These are phyloP conservation scores for Pantherophis alleghaniensis DNA, from an alignment of 2,797 vertebrate genomes.

Conservation along the genomic window DNA sequence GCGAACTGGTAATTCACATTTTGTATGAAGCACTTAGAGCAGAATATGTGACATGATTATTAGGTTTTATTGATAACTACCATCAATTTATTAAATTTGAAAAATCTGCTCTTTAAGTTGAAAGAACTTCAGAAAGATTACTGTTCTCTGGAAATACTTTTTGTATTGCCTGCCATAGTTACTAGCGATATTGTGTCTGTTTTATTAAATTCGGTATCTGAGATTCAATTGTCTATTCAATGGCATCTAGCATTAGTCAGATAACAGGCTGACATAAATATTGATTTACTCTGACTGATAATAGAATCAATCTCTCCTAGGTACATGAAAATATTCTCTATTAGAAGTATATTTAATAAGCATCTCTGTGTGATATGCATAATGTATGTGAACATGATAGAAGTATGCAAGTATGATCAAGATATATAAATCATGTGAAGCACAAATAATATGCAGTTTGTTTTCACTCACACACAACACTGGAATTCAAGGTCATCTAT, in stretches of 20 bases:
- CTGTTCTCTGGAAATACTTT: slow-evolving; percentile 45
- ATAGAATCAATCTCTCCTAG: slow-evolving; percentile 48
- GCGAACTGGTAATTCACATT: not conserved
- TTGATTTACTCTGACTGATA: slow-evolving; percentile 65
- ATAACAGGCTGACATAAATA: slow-evolving; percentile 66
- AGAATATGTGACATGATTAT: slow-evolving; percentile 11
- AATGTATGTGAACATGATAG: slow-evolving; percentile 38
- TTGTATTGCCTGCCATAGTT: slow-evolving; percentile 50
- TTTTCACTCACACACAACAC: not conserved
- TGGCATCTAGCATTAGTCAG: slow-evolving; percentile 64
- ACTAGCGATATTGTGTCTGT: slow-evolving; percentile 52
- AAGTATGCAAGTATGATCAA: not conserved
- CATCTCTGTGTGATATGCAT: slow-evolving; percentile 16
- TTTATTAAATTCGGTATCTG: slow-evolving; percentile 65
- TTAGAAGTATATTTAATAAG: slow-evolving; percentile 52
- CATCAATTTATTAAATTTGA: slow-evolving; percentile 3
- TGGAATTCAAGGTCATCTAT: not conserved
- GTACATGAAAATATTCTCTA: not conserved
- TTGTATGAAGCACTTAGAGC: not conserved
- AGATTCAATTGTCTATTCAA: slow-evolving; percentile 66
- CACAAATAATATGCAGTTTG: not conserved
- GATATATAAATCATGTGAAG: not conserved
- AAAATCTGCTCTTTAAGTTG: slow-evolving; percentile 13
- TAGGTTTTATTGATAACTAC: not conserved
- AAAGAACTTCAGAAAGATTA: slow-evolving; percentile 40